Conservation (phyloP, 1,140 invertebrate genomes). For the Drosophila subpulchrella region DNA sequence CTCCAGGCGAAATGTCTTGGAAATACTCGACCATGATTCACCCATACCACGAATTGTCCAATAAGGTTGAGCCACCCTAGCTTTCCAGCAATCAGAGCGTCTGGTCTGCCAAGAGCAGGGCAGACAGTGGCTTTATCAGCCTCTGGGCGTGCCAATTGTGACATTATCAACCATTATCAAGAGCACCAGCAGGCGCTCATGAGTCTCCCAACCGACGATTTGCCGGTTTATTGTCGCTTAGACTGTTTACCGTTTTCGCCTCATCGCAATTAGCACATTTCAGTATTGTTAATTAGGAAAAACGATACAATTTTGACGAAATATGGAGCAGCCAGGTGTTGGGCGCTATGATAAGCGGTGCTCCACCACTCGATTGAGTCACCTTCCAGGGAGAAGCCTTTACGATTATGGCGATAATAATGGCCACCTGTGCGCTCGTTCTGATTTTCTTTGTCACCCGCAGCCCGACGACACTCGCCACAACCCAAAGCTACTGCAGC, state of each 20-base stretch:
- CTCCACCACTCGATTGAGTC: conserved; percentile 41
- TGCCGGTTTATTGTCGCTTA: conserved; percentile 45
- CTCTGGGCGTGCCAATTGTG: conserved; percentile 18
- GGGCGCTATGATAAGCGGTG: conserved; percentile 50
- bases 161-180: conserved; percentile 73
- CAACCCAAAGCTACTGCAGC: conserved; percentile 91
- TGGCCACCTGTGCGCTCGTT: conserved; percentile 42
- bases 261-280: conserved; percentile 76
- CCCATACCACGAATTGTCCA: neutral
- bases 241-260: conserved; percentile 58
- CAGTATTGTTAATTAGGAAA: conserved; percentile 74
- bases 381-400: conserved; percentile 36
- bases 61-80: conserved; percentile 34
- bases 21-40: conserved; percentile 19
- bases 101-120: conserved; percentile 33
- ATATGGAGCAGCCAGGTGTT: conserved; percentile 70
- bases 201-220: conserved; percentile 16
- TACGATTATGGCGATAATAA: conserved; percentile 36
- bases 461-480: conserved; percentile 87
- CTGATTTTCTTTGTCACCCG: conserved; percentile 18
- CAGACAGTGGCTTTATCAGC: conserved; percentile 63
- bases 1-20: neutral
- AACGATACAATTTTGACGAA: conserved; percentile 63
- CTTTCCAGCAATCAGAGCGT: conserved; percentile 51
- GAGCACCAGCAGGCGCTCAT: conserved; percentile 70